Evolutionary conservation across 2,888 invertebrate genomes (phyloP).

Genomic region (Adelognathus sp.): DNA sequence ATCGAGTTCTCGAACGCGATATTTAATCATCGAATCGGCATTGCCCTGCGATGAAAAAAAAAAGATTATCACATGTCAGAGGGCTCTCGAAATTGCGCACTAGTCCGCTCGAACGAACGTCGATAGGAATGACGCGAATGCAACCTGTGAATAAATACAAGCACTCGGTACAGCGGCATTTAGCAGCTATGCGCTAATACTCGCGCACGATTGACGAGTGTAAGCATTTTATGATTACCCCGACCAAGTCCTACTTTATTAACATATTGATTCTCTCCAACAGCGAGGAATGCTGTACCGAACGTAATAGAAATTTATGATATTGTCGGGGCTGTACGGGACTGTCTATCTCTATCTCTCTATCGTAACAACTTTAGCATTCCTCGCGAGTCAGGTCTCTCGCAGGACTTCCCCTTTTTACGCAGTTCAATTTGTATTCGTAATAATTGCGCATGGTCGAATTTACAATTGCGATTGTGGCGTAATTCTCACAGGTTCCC

Average conservation of each 20-base stretch:
- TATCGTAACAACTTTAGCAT: constrained; percentile 47
- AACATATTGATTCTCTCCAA: constrained; percentile 53
- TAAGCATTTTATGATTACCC: constrained; percentile 40
- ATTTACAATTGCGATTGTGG: not conserved
- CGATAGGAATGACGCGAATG: constrained; percentile 34
- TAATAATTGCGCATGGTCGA: not conserved
- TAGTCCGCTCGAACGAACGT: not conserved
- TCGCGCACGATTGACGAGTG: constrained; percentile 28
- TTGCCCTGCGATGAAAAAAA: not conserved
- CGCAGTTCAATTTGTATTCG: constrained; percentile 1
- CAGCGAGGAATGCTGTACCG: constrained; percentile 49
- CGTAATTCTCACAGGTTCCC: too few relatives aligned
- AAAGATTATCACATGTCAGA: not conserved
- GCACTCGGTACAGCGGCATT: too few relatives aligned
- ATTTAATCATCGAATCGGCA: not conserved
- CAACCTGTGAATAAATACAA: not conserved
- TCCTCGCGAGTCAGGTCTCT: constrained; percentile 46
- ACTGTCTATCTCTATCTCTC: not conserved
- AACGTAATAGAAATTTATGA: constrained; percentile 54
- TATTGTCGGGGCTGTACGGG: constrained; percentile 38
- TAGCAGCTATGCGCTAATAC: not conserved
- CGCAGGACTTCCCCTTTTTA: constrained; percentile 43
- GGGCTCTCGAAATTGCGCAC: not conserved
- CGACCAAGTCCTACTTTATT: constrained; percentile 47
- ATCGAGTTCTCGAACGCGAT: not conserved